Percentiles rank a stretch among this genome's conserved stretches.
Evolutionary conservation across 2,797 vertebrate genomes (phyloP).

Genomic region (Psittacula echo): DNA sequence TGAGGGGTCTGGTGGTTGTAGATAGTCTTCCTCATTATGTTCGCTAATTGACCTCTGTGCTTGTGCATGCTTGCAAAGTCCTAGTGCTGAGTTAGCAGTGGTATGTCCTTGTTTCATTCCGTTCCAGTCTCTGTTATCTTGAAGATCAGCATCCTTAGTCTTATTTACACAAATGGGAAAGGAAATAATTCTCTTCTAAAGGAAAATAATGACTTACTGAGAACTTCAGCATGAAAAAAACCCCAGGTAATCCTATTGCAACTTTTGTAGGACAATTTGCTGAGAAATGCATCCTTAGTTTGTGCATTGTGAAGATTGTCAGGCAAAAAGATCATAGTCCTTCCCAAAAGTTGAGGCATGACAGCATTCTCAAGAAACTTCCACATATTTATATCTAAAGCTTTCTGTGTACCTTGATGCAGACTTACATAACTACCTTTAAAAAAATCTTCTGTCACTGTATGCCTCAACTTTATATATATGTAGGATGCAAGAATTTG

Average conservation of each 20-base stretch:
- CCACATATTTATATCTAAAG: background rate
- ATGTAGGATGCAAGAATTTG: background rate
- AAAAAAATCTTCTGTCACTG: background rate
- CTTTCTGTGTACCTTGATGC: background rate
- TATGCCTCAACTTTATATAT: background rate
- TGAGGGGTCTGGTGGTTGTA: background rate
- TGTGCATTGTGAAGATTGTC: fast-evolving
- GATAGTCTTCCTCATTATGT: background rate
- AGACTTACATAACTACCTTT: background rate
- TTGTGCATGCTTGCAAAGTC: background rate
- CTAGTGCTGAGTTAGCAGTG: background rate
- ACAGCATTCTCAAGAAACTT: background rate
- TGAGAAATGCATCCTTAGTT: background rate
- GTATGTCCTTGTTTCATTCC: background rate
- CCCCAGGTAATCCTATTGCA: background rate
- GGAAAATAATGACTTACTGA: background rate
- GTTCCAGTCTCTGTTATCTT: background rate
- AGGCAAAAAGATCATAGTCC: background rate
- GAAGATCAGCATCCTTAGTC: background rate
- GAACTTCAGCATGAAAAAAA: background rate
- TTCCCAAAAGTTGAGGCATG: background rate
- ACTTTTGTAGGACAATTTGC: background rate
- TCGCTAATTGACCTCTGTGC: background rate
- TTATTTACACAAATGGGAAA: background rate
- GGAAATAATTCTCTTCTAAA: background rate